Evolutionary conservation across 1,140 invertebrate genomes (phyloP), one percentile per base, ranked within the genome.

Genomic region (Achatina immaculata): DNA sequence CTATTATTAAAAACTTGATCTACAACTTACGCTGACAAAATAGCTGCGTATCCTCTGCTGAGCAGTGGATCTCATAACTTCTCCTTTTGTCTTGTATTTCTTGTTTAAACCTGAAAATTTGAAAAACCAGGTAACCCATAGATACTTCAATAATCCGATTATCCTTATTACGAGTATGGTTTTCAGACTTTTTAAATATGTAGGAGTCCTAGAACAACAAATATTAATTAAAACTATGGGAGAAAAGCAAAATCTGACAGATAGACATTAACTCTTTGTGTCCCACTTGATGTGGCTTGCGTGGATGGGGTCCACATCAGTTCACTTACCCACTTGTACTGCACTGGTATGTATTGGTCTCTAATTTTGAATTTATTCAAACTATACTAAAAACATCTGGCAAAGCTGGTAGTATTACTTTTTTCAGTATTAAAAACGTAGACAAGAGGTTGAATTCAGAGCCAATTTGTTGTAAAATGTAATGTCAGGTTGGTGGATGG

Each of bases 41-140:
- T 90, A 90, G 68, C 88, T 89, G 58, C 88, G 78, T 11, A 90
- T 85, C 66, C 89, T 79, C 16, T 85, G 88, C 69, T 89, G 88
- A 31, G 89, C 88, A 66, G 78, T 84, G 48, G 89, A 78, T 74
- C 82, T 85, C 88, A 90, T 89, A 38, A 88, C 85, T 66, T 89
- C 88, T 76, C 85, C 85, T 68, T 90, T 90, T 9, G 85, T 86
- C 43, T 88, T 87, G 78, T 88, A 88, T 55, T 86, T 88, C 78
- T 89, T 89, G 69, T 86, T 87, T n/a, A 90, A 45, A 65, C 87
- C 89, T 89, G 78, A 73, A 82, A 31, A 19, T 16, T 66, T 16
- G 11, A 51, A 51, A 11, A 51, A 51, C 11, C 11, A 83, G 16
- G 74, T 14, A 36, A 36, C 40, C 38, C 6, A 71, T 71, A 0